Percentiles rank a stretch among this genome's conserved stretches.
phyloP scores from a whole-genome alignment of 1,140 invertebrate genomes.

The Streblospio benedicti region DNA sequence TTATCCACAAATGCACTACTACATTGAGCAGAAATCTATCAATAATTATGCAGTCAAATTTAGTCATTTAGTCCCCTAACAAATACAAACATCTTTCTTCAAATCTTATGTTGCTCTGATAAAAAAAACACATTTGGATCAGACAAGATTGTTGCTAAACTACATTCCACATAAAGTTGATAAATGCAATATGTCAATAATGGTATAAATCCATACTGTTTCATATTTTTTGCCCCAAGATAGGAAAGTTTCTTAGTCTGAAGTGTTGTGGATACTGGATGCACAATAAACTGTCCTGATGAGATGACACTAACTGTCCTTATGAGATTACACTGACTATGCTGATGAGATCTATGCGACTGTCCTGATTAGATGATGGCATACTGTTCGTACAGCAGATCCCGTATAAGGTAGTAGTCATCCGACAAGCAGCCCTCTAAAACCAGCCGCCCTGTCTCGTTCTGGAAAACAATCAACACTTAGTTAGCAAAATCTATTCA shows the following conservation, averaged over 20 bases:
- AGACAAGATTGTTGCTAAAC: no score
- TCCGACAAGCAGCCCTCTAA: constrained; percentile 89
- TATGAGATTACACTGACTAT: not conserved
- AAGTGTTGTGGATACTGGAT: not conserved
- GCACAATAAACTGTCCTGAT: not conserved
- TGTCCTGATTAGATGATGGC: constrained; percentile 88
- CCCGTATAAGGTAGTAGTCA: constrained; percentile 88
- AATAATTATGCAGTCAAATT: no score
- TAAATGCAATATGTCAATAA: constrained; percentile 2
- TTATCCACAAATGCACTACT: no score
- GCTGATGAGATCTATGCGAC: no score
- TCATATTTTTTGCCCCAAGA: not conserved
- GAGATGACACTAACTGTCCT: not conserved
- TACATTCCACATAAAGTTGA: no score
- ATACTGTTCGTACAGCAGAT: constrained; percentile 92
- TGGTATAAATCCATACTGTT: not conserved
- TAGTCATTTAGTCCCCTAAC: no score
- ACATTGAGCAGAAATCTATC: no score
- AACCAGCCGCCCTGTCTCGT: constrained; percentile 81
- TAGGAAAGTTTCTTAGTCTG: not conserved
- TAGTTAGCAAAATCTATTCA: not conserved
- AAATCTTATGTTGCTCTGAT: no score
- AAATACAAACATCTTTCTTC: no score
- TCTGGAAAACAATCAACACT: constrained; percentile 53
- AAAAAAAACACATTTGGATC: no score